Evolutionary conservation across 2,888 invertebrate genomes (phyloP).

Genomic region (Pyrgus malvae): DNA sequence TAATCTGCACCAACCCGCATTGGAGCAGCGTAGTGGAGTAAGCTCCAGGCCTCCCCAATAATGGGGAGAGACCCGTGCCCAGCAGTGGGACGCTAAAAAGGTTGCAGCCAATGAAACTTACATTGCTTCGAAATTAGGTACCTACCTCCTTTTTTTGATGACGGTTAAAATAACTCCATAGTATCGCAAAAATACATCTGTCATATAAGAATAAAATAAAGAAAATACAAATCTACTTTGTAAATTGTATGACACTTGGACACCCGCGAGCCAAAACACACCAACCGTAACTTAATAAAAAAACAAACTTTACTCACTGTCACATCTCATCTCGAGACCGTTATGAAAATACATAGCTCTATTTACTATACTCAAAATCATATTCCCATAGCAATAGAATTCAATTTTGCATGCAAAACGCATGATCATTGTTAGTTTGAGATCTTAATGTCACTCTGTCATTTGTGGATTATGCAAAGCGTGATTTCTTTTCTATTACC

Average conservation of each 20-base stretch:
- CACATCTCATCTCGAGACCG: slow-evolving; percentile 53
- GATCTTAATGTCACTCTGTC: slow-evolving; percentile 68
- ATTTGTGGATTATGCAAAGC: slow-evolving; percentile 70
- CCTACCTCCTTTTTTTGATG: too few species aligned
- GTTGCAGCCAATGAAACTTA: too few species aligned
- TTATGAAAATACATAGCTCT: slow-evolving; percentile 38
- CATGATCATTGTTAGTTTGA: slow-evolving; percentile 23
- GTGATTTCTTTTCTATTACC: slow-evolving; percentile 68
- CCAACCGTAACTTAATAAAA: slow-evolving; percentile 32
- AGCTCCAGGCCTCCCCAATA: too few species aligned
- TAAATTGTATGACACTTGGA: neutral
- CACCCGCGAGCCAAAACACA: slow-evolving; percentile 7
- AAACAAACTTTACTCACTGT: slow-evolving; percentile 39
- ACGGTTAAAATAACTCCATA: too few species aligned
- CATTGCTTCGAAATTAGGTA: too few species aligned
- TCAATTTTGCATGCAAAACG: neutral
- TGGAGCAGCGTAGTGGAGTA: too few species aligned
- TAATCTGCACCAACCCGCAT: too few species aligned
- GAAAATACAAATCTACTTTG: neutral
- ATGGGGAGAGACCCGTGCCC: too few species aligned
- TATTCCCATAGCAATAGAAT: slow-evolving; percentile 7
- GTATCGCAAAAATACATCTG: too few species aligned
- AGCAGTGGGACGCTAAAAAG: too few species aligned
- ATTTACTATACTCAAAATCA: neutral
- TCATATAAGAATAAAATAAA: too few species aligned